A percentile compares a stretch with the other conserved stretches of the same genome.
These are phyloP conservation scores for Episyrphus balteatus DNA, from an alignment of 1,140 invertebrate genomes.

Conservation along the genomic window DNA sequence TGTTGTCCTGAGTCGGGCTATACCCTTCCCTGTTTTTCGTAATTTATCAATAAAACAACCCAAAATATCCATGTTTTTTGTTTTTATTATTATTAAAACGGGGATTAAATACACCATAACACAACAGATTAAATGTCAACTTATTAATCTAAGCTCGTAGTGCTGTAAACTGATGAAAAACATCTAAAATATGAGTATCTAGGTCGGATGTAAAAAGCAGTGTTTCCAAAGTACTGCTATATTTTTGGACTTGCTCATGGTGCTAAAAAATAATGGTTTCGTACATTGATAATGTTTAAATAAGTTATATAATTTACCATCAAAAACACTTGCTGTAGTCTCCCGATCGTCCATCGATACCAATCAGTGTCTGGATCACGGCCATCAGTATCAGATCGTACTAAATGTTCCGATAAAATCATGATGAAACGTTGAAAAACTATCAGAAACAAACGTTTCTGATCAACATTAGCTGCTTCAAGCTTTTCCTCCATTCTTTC, in stretches of 20 bases:
- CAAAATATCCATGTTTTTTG: too few relatives aligned
- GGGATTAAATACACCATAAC: too few relatives aligned
- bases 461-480: slow-evolving; percentile 88
- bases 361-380: slow-evolving; percentile 89
- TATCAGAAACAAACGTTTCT: slow-evolving; percentile 94
- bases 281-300: slow-evolving; percentile 14
- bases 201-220: slow-evolving; percentile 92
- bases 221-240: slow-evolving; percentile 87
- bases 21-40: too few relatives aligned
- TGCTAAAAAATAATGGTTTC: too few relatives aligned
- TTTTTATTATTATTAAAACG: too few relatives aligned
- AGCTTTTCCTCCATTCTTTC: slow-evolving; percentile 93
- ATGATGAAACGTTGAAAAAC: slow-evolving; percentile 98
- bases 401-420: slow-evolving; percentile 93
- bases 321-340: slow-evolving; percentile 91
- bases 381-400: slow-evolving; percentile 84
- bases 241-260: slow-evolving; percentile 95
- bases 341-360: slow-evolving; percentile 92
- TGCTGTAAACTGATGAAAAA: slow-evolving; percentile 92
- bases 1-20: too few relatives aligned
- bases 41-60: too few relatives aligned
- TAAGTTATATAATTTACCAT: slow-evolving; percentile 51
- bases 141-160: slow-evolving; percentile 27
- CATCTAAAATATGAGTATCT: slow-evolving; percentile 90
- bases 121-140: too few relatives aligned